Evolutionary conservation across 2,113 vertebrate genomes (phyloP).

Genomic region (Pedionomus torquatus): DNA sequence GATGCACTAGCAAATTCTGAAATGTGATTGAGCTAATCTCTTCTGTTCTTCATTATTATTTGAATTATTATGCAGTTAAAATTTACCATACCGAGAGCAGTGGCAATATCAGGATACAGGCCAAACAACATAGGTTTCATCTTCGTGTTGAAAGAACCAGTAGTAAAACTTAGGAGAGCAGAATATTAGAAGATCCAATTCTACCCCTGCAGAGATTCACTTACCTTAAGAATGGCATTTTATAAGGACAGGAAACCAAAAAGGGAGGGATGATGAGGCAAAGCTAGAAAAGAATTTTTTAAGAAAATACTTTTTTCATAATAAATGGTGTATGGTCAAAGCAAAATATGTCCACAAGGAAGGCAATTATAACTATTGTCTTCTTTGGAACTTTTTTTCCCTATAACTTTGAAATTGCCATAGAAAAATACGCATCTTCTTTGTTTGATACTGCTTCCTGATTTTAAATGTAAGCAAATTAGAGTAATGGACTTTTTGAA

Average conservation of each 20-base stretch:
- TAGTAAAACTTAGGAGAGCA: background rate
- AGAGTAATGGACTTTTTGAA: background rate
- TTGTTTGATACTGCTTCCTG: background rate
- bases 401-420: background rate
- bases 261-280: accelerated
- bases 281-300: background rate
- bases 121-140: background rate
- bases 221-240: background rate
- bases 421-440: background rate
- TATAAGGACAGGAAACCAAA: background rate
- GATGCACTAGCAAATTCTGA: background rate
- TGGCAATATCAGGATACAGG: background rate
- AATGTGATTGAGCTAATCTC: background rate
- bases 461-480: background rate
- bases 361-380: background rate
- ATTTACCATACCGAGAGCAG: background rate
- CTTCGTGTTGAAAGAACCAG: background rate
- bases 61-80: background rate
- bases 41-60: background rate
- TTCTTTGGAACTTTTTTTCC: background rate
- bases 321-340: background rate
- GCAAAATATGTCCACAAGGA: background rate
- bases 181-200: background rate
- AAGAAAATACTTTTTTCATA: background rate
- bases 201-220: background rate